Evolutionary conservation across 2,797 vertebrate species (phyloP).

Genomic region (Anguilla marmorata): DNA sequence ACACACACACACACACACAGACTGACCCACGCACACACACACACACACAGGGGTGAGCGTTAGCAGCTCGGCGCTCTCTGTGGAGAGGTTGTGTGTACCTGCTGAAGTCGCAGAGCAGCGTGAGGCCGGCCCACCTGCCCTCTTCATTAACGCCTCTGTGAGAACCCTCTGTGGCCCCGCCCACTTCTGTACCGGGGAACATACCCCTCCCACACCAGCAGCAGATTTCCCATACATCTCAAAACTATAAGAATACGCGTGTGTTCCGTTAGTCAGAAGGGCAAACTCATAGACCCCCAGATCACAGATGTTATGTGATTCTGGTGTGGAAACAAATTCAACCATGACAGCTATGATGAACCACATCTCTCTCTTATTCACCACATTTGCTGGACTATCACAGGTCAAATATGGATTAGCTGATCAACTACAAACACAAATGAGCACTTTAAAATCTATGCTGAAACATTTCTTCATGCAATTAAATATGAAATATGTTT

Average conservation of each 20-base stretch:
- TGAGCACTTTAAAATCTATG: background rate
- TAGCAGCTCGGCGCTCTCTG: background rate
- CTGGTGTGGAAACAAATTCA: background rate
- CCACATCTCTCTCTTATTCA: background rate
- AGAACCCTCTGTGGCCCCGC: background rate
- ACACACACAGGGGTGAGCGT: background rate
- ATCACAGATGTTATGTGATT: background rate
- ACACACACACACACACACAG: too few species aligned
- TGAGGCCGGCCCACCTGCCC: background rate
- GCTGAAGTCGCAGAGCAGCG: background rate
- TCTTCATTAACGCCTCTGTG: constrained; percentile 10
- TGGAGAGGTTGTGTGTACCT: background rate
- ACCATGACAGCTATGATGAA: background rate
- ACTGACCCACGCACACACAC: background rate
- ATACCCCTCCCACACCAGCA: background rate
- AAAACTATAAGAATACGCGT: background rate
- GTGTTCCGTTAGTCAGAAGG: background rate
- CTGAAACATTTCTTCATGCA: background rate
- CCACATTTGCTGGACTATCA: background rate
- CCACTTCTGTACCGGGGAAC: background rate
- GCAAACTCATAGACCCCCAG: background rate
- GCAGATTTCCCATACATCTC: background rate
- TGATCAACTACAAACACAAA: background rate
- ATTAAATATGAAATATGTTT: background rate
- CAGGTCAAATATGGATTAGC: background rate